A percentile compares a stretch with the other conserved stretches of the same genome.
Evolutionary conservation across 2,888 invertebrate species (phyloP).

Genomic region (Glaucopsyche alexis): DNA sequence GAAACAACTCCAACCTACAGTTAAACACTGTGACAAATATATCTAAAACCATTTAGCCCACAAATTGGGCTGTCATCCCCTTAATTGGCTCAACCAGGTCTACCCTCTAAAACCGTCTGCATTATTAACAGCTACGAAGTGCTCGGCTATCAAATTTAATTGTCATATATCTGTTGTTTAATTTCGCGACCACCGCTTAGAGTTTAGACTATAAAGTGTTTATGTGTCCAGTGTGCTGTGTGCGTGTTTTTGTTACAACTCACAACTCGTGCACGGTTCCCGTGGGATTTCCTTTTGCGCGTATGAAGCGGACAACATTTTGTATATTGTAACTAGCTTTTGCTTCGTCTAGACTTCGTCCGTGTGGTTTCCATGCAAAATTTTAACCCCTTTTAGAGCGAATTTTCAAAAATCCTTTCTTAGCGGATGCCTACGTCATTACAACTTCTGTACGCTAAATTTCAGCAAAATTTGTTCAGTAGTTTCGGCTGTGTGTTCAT

Average conservation of each 20-base stretch:
- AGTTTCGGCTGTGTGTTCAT: no score
- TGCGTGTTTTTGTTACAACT: background rate
- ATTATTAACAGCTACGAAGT: slow-evolving; percentile 4
- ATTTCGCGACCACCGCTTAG: background rate
- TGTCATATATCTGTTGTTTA: slow-evolving; percentile 5
- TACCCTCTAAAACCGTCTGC: background rate
- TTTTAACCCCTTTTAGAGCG: no score
- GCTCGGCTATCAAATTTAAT: slow-evolving; percentile 14
- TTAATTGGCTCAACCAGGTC: slow-evolving; percentile 14
- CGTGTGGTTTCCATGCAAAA: no score
- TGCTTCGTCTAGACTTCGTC: no score
- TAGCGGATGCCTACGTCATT: no score
- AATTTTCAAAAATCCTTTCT: no score
- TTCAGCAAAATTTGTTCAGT: no score
- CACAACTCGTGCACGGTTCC: no score
- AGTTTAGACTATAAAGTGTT: slow-evolving; percentile 1
- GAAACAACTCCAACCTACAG: background rate
- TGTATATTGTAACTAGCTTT: no score
- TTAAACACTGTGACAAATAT: background rate
- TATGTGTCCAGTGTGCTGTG: background rate
- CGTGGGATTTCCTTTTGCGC: no score
- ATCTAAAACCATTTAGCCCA: slow-evolving; percentile 16
- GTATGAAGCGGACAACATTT: no score
- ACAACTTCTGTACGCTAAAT: no score
- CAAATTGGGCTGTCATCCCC: slow-evolving; percentile 1